A percentile compares a stretch with the other conserved stretches of the same genome.
These are phyloP conservation scores for Lycopodina hypogea DNA, from an alignment of 37 sponge, comb jelly and placozoan genomes.

Conservation along the genomic window DNA sequence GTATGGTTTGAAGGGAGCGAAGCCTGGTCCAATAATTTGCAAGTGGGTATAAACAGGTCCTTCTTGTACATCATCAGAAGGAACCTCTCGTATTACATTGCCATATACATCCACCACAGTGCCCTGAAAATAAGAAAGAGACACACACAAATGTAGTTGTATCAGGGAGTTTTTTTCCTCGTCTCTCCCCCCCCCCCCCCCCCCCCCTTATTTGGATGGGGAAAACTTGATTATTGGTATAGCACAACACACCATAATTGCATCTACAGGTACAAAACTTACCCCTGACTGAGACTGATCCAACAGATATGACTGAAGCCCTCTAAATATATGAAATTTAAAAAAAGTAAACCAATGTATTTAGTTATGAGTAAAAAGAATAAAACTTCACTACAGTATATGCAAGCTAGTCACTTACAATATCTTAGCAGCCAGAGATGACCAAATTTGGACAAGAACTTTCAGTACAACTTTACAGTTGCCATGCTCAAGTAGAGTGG, in stretches of 20 bases:
- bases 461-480: slow-evolving; percentile 72
- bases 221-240: no score
- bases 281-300: slow-evolving; percentile 77
- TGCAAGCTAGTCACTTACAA: no score
- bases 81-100: slow-evolving; percentile 38
- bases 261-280: background rate
- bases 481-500: slow-evolving; percentile 88
- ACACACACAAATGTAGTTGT: no score
- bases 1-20: slow-evolving; percentile 90
- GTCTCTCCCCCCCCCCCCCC: no score
- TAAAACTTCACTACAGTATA: no score
- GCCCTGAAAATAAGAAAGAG: slow-evolving; percentile 38
- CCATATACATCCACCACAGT: slow-evolving; percentile 70
- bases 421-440: slow-evolving; percentile 43
- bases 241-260: no score
- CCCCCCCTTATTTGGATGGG: no score
- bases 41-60: slow-evolving; percentile 56
- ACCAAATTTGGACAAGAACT: slow-evolving; percentile 64
- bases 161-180: no score
- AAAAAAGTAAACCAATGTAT: no score
- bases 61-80: slow-evolving; percentile 13
- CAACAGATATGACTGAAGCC: slow-evolving; percentile 85
- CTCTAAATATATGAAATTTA: slow-evolving; percentile 39
- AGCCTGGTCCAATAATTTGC: slow-evolving; percentile 73
- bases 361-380: no score